A percentile compares a stretch with the other conserved stretches of the same genome.
Conservation (phyloP, 2,113 vertebrate genomes). For the Meriones unguiculatus region DNA sequence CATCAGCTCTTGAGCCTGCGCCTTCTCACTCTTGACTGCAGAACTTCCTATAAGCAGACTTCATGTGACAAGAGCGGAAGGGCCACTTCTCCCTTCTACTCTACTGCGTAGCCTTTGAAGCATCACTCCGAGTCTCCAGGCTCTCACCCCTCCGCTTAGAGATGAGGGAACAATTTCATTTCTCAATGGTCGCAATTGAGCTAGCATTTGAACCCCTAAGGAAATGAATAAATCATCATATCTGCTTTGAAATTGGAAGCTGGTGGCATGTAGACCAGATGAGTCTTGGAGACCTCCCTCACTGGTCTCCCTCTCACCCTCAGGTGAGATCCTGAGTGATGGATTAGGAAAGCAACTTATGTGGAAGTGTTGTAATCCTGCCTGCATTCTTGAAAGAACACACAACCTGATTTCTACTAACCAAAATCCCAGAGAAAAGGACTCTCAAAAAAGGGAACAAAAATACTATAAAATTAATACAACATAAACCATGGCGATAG, state of each 20-base stretch:
- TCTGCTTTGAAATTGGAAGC: conserved; percentile 17
- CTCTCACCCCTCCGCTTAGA: neutral
- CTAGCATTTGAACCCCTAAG: neutral
- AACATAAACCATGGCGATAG: conserved; percentile 36
- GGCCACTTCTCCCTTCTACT: neutral
- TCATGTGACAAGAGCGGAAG: neutral
- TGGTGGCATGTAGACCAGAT: neutral
- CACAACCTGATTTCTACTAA: neutral
- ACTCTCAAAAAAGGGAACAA: neutral
- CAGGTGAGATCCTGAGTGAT: neutral
- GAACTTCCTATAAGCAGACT: conserved; percentile 27
- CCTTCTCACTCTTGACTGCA: neutral
- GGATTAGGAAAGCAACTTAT: neutral
- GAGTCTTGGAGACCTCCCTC: neutral
- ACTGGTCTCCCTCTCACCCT: too few species aligned
- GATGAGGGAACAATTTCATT: conserved; percentile 26
- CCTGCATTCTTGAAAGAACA: neutral
- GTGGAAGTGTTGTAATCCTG: neutral
- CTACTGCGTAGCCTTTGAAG: neutral
- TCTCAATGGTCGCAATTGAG: conserved; percentile 8
- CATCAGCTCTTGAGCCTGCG: conserved; percentile 17
- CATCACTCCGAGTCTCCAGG: neutral
- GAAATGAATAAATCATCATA: conserved; percentile 63
- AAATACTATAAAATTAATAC: neutral
- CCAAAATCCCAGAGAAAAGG: neutral